A percentile compares a stretch with the other conserved stretches of the same genome.
Conservation (phyloP, 1,140 invertebrate species). For the Cataglyphis hispanica region DNA sequence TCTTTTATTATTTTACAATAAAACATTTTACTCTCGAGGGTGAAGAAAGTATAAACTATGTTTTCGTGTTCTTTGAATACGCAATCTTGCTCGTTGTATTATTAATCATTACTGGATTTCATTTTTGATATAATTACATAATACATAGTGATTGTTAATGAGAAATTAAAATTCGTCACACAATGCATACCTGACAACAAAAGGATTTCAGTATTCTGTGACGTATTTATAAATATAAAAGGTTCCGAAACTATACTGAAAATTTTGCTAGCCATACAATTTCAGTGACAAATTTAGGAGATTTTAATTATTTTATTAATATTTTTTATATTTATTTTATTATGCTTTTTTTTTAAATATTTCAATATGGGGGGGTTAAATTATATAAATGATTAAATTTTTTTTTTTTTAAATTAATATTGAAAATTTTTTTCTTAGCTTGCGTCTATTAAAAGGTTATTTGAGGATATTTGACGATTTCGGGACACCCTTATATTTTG, state of each 20-base stretch:
- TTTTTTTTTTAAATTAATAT: not conserved
- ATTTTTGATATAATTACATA: not conserved
- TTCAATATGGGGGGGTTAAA: not conserved
- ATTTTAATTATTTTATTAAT: not conserved
- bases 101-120: not conserved
- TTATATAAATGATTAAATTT: not conserved
- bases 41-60: not conserved
- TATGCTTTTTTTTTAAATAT: not conserved
- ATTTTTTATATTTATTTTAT: not conserved
- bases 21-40: conserved; percentile 1
- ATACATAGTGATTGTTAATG: not conserved
- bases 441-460: not conserved
- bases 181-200: not conserved
- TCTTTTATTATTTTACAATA: conserved; percentile 15
- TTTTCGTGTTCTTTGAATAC: not conserved
- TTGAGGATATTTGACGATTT: not conserved
- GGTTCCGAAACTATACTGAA: not conserved
- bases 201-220: not conserved
- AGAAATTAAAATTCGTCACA: not conserved
- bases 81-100: not conserved
- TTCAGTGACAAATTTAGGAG: not conserved
- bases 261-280: not conserved
- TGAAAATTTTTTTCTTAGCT: not conserved
- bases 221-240: not conserved
- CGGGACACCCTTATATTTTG: not conserved